phyloP scores from a whole-genome alignment of 2,797 vertebrate species.

The Alouatta caraya region DNA sequence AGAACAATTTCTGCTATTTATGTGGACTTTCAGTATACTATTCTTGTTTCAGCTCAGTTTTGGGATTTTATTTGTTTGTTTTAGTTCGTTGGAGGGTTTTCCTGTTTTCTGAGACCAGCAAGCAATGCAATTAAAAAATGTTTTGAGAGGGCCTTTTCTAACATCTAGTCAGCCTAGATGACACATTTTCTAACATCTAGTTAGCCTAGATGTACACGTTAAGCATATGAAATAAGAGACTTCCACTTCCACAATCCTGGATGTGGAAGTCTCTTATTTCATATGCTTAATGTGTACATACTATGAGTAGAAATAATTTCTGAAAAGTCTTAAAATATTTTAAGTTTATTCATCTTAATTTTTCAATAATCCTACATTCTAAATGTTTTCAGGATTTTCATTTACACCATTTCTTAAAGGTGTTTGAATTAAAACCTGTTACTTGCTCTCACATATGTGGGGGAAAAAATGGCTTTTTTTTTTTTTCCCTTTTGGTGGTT shows the following conservation, averaged over 20 bases:
- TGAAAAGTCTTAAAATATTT: conserved; percentile 30
- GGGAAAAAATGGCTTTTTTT: not conserved
- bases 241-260: not conserved
- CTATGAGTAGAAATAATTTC: conserved; percentile 18
- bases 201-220: too few relatives aligned
- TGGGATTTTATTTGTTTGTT: conserved; percentile 36
- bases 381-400: not conserved
- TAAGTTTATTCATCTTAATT: not conserved
- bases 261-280: conserved; percentile 1
- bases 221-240: too few relatives aligned
- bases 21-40: not conserved
- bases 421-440: conserved; percentile 5
- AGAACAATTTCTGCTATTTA: not conserved
- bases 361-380: not conserved
- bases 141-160: not conserved
- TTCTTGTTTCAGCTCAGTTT: conserved; percentile 8
- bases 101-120: not conserved
- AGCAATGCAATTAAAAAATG: not conserved
- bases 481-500: not conserved
- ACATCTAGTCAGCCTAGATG: not conserved
- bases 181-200: too few relatives aligned
- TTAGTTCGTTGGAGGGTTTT: not conserved
- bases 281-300: not conserved
- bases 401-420: not conserved
- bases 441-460: not conserved